phyloP scores from a whole-genome alignment of 2,113 vertebrate genomes.

The Athene cunicularia region DNA sequence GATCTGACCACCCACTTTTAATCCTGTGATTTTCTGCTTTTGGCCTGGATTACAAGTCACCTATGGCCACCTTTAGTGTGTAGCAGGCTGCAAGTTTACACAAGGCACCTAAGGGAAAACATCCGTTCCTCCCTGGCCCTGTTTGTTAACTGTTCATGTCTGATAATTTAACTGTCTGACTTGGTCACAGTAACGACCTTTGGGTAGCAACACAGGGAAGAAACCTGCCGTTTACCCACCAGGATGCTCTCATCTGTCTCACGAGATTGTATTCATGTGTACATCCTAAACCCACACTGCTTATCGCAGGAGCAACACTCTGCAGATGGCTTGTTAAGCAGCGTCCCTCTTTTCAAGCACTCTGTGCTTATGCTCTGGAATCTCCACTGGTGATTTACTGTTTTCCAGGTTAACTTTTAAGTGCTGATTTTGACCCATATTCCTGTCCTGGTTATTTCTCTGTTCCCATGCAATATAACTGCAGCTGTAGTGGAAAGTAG shows the following conservation, averaged over 20 bases:
- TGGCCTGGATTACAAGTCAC: slow-evolving; percentile 55
- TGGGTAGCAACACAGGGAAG: neutral
- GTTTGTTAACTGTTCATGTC: neutral
- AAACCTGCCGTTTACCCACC: neutral
- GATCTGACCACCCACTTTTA: slow-evolving; percentile 63
- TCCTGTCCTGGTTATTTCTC: neutral
- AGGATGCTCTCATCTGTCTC: neutral
- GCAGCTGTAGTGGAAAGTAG: neutral
- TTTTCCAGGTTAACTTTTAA: slow-evolving; percentile 37
- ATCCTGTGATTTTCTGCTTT: slow-evolving; percentile 48
- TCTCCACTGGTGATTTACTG: neutral
- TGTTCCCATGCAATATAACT: neutral
- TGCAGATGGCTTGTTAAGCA: neutral
- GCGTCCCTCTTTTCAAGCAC: accelerated
- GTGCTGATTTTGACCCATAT: slow-evolving; percentile 54
- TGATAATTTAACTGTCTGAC: neutral
- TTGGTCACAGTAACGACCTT: neutral
- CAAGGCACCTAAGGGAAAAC: neutral
- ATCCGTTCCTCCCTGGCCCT: neutral
- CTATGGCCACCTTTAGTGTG: neutral
- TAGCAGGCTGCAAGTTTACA: slow-evolving; percentile 3
- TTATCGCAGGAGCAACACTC: accelerated
- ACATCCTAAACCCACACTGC: neutral
- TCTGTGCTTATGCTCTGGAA: neutral
- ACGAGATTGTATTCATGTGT: neutral